Evolutionary conservation across 2,113 vertebrate species (phyloP).

Genomic region (Myrmophylax atrothorax): DNA sequence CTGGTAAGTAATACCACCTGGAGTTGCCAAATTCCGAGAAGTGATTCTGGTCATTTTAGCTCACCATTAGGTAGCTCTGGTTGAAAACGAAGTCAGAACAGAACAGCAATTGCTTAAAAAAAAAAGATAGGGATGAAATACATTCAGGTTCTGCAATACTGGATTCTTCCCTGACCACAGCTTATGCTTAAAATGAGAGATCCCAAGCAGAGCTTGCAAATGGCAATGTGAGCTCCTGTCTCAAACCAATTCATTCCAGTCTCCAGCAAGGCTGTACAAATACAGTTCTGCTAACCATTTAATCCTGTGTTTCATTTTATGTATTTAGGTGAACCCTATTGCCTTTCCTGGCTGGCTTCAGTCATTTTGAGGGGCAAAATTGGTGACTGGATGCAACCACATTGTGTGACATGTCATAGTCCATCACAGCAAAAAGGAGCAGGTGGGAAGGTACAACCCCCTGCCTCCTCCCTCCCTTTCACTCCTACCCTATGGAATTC

Average conservation of each 20-base stretch:
- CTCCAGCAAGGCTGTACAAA: not conserved
- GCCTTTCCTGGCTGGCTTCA: not conserved
- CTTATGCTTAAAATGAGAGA: not conserved
- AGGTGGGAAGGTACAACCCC: not conserved
- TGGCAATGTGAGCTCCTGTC: not conserved
- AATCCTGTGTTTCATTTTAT: not conserved
- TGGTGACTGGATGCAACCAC: not conserved
- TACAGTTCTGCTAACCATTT: not conserved
- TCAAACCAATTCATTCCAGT: not conserved
- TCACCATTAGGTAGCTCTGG: not conserved
- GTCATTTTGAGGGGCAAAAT: not conserved
- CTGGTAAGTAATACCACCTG: not conserved
- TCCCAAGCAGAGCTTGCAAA: not conserved
- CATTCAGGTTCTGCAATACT: not conserved
- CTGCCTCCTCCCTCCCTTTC: not conserved
- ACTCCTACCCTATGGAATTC: not conserved
- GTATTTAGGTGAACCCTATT: not conserved
- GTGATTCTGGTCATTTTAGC: not conserved
- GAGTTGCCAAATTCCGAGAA: not conserved
- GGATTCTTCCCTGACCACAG: not conserved
- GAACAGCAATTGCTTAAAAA: not conserved
- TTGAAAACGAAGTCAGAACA: not conserved
- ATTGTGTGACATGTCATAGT: rapidly evolving
- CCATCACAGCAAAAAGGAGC: not conserved
- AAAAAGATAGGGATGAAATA: not conserved